Percentiles rank a stretch among this genome's conserved stretches.
These are phyloP conservation scores for Columba livia DNA, from an alignment of 2,113 vertebrate genomes.

Conservation along the genomic window DNA sequence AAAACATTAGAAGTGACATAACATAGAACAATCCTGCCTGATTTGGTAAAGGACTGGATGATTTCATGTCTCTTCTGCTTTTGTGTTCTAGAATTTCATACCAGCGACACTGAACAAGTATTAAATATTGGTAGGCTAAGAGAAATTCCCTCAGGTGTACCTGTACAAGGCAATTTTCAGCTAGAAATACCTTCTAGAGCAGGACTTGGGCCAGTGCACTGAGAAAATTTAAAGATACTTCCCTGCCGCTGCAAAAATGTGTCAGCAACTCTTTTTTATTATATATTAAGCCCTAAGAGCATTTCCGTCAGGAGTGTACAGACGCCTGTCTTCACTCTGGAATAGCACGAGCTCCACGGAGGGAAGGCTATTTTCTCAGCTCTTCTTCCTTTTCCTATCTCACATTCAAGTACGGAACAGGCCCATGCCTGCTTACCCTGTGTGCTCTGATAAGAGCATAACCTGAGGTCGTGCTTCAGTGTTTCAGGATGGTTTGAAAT, in stretches of 20 bases:
- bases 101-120: not conserved
- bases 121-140: not conserved
- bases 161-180: not conserved
- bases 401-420: not conserved
- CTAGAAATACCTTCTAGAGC: not conserved
- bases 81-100: not conserved
- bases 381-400: not conserved
- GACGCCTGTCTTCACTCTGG: not conserved
- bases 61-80: not conserved
- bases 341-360: not conserved
- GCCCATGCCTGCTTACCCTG: not conserved
- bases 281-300: not conserved
- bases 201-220: not conserved
- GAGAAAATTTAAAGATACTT: not conserved
- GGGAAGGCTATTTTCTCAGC: not conserved
- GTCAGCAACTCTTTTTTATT: not conserved
- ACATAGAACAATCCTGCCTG: not conserved
- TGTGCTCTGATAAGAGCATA: conserved; percentile 4
- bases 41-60: not conserved
- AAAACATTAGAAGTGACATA: conserved; percentile 1
- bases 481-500: conserved; percentile 29
- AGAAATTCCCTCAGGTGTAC: not conserved
- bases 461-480: conserved; percentile 3
- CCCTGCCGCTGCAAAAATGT: not conserved
- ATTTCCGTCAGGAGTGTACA: not conserved